Evolutionary conservation across 2,797 vertebrate genomes (phyloP).

Genomic region (Sebastes steindachneri): DNA sequence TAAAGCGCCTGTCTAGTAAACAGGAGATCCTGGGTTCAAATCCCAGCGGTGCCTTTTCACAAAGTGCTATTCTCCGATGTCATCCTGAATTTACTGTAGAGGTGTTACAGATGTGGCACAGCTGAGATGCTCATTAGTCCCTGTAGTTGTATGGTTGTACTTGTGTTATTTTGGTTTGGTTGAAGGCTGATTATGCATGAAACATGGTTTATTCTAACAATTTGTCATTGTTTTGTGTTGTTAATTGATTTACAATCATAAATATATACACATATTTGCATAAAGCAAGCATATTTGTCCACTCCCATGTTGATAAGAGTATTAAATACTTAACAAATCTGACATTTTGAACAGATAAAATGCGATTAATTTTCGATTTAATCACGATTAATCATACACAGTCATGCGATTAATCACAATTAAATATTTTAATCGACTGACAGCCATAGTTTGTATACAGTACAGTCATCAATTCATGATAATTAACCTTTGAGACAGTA

Average conservation of each 20-base stretch:
- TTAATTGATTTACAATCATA: too few relatives aligned
- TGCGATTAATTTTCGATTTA: too few relatives aligned
- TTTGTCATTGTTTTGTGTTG: too few relatives aligned
- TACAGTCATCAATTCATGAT: neutral
- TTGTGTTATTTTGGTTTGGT: neutral
- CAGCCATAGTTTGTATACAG: too few relatives aligned
- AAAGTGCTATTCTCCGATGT: neutral
- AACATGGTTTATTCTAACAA: neutral
- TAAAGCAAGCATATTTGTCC: too few relatives aligned
- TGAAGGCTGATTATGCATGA: neutral
- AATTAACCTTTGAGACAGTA: neutral
- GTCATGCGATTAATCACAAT: too few relatives aligned
- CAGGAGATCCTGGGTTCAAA: conserved; percentile 15
- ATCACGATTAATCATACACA: too few relatives aligned
- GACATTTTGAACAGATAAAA: too few relatives aligned
- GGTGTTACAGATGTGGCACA: neutral
- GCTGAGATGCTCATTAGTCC: neutral
- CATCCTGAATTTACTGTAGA: neutral
- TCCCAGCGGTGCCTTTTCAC: conserved; percentile 19
- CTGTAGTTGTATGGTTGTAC: neutral
- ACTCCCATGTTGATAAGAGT: too few relatives aligned
- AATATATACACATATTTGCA: too few relatives aligned
- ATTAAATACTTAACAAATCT: too few relatives aligned
- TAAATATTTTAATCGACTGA: too few relatives aligned
- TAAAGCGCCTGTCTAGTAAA: conserved; percentile 27